phyloP scores from a whole-genome alignment of 2,888 invertebrate species.

The Amorpha juglandis region DNA sequence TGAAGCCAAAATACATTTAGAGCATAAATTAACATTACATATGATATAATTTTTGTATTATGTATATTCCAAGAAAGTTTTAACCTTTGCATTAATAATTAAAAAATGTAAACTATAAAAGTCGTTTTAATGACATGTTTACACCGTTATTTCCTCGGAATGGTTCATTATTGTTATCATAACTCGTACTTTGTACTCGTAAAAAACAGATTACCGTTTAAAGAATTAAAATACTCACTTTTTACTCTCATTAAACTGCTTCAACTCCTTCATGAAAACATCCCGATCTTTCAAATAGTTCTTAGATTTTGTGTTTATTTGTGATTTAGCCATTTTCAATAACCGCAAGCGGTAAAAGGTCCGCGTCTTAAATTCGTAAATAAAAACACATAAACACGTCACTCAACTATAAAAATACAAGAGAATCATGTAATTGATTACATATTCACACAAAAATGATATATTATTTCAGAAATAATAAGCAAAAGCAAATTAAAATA shows the following conservation, averaged over 20 bases:
- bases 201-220: slow-evolving; percentile 78
- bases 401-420: slow-evolving; percentile 1
- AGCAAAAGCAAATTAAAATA: slow-evolving; percentile 9
- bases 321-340: slow-evolving; percentile 74
- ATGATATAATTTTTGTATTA: not conserved
- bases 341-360: slow-evolving; percentile 18
- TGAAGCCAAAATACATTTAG: too few relatives aligned
- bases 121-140: slow-evolving; percentile 14
- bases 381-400: not conserved
- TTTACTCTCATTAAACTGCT: slow-evolving; percentile 95
- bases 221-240: slow-evolving; percentile 87
- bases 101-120: not conserved
- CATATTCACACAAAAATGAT: slow-evolving; percentile 15
- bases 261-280: slow-evolving; percentile 92
- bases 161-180: not conserved
- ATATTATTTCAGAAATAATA: slow-evolving; percentile 10
- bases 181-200: not conserved
- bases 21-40: not conserved
- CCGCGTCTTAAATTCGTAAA: not conserved
- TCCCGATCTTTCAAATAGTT: slow-evolving; percentile 91
- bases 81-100: not conserved
- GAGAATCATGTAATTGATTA: not conserved
- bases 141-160: not conserved
- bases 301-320: slow-evolving; percentile 84
- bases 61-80: not conserved